A percentile compares a stretch with the other conserved stretches of the same genome.
Evolutionary conservation across 2,113 vertebrate genomes (phyloP).

Genomic region (Ibidorhyncha struthersii): DNA sequence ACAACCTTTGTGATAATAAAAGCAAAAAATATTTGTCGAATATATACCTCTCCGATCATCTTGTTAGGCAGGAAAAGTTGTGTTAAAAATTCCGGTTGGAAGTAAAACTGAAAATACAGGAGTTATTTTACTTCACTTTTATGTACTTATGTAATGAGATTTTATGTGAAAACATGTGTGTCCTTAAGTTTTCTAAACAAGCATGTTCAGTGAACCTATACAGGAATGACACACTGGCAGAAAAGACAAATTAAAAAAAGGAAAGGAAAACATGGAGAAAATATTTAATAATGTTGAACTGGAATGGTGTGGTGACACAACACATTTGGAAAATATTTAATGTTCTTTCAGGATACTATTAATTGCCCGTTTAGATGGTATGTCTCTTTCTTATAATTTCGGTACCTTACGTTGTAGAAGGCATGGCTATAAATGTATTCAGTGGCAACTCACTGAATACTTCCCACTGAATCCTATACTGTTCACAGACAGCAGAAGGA

Average conservation of each 20-base stretch:
- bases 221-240: neutral
- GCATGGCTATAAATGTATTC: neutral
- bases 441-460: neutral
- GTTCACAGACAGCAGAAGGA: neutral
- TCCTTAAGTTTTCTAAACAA: neutral
- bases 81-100: neutral
- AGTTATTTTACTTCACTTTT: neutral
- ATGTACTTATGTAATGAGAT: neutral
- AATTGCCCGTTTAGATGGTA: neutral
- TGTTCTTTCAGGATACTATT: neutral
- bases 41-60: neutral
- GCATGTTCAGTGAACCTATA: neutral
- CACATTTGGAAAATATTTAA: neutral
- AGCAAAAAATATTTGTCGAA: neutral
- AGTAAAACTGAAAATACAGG: neutral
- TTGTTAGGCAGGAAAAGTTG: neutral
- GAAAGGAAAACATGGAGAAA: neutral
- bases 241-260: neutral
- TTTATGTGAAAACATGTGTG: neutral
- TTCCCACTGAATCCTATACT: neutral
- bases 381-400: neutral
- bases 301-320: neutral
- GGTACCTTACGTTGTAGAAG: neutral
- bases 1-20: neutral
- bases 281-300: neutral